Base-by-base conservation (phyloP, 2,113 vertebrate genomes). In the Cyanistes caeruleus region DNA sequence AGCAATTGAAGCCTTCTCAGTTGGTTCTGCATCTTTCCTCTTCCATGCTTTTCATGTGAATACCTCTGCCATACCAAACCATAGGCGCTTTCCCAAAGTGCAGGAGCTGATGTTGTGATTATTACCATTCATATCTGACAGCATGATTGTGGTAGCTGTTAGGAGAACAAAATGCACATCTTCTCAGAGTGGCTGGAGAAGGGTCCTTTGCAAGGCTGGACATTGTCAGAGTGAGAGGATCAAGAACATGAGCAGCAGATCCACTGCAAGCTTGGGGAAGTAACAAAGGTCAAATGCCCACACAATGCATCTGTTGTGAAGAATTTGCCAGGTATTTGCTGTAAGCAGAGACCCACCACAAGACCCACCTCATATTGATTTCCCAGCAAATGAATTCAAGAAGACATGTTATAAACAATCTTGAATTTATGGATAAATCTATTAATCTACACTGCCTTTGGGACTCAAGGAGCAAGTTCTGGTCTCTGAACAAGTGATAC, bases 401-500 rank as follows among this genome's bases (percentile, higher is more conserved):
- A 53, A 37, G 51, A 60, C 30, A 65, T 44, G 18, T 60, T 79
- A 78, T 63, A 88, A 91, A 88, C 35, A 58, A 23, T 62, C 64
- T 70, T 70, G 60, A 74, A 60, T 88, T 85, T 78, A 78, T 78
- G 41, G 41, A 43, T 56, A 82, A 88, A 88, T 88, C 41, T 69
- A 69, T 60, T 83, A 62, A 89, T 75, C 70, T 60, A 53, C 35
- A 64, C 44, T 65, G 41, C 70, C n/a, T 75, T 78, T 44, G 70
- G 37, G 65, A 89, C 13, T 62, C 30, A 56, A 88, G 60, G 41
- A 65, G 14, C 43, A 83, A 91, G 23, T 65, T 78, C 60, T 88
- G 21, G 30, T 93, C 70, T 85, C 75, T 65, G 56, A 93, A 89
- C 75, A 91, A 94, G 80, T 82, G 87, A 93, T 91, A 83, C 5